Evolutionary conservation across 2,797 vertebrate genomes (phyloP), one percentile per base, ranked within the genome.

Genomic region (Malacoctenus gilli): DNA sequence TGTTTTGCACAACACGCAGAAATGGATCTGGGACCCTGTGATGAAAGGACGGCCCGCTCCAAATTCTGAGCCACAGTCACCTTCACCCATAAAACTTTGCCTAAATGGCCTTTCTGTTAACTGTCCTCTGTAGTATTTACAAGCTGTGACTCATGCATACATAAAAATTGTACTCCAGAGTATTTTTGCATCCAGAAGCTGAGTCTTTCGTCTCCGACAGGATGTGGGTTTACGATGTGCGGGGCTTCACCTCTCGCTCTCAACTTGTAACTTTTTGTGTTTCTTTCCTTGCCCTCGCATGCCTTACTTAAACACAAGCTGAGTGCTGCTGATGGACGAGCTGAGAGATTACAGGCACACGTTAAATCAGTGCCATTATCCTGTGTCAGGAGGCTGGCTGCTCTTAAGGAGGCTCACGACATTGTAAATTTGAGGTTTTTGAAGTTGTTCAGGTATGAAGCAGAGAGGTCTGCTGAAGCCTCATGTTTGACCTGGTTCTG

Each of bases 251-350:
- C 39, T 47, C 18, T 20, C 53, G 9, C 25, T 28, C 23, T 44
- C 16, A 21, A 38, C 58, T 59, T 47, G 32, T 58, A 60, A 50
- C 14, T 49, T 42, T 53, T 47, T 60, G 16, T 39, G 16, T 59
- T 50, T 31, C 20, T 36, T 38, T 22, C 36, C 39, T 22, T 56
- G 48, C 16, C 6, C 22, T 0, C 31, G n/a, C n/a, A 50, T 31
- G 31, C n/a, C 8, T 59, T 58, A 47, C 57, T 68, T 31, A 60
- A 56, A 69, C 38, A 49, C 35, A 22, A 58, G 30, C 43, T 10
- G 11, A 56, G 23, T 35, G 31, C 8, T 48, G 23, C n/a, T 36
- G 64, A 59, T 68, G 35, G 44, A 65, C 43, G 55, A 30, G 36
- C 20, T 69, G 23, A 10, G 58, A 54, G 35, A 55, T 48, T 44